Percentiles rank a stretch among this genome's conserved stretches.
phyloP scores from a whole-genome alignment of 2,888 invertebrate genomes.

The Colletes collaris region DNA sequence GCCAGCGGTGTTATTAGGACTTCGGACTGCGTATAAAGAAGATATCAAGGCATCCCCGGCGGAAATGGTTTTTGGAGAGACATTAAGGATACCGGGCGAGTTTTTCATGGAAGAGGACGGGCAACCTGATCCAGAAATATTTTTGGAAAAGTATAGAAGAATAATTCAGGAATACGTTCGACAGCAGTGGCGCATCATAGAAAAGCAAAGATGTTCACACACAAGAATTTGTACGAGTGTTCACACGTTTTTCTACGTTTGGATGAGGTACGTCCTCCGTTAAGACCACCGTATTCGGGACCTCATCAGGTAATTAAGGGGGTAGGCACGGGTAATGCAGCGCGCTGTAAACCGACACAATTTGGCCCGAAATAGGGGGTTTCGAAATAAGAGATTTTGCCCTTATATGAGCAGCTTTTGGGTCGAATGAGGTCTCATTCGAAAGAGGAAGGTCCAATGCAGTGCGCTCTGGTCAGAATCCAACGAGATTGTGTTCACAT shows the following conservation, averaged over 20 bases:
- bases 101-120: background rate
- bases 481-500: too few relatives aligned
- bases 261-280: background rate
- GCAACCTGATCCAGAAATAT: background rate
- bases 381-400: too few relatives aligned
- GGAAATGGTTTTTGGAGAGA: background rate
- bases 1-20: background rate
- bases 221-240: background rate
- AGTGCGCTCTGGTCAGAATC: too few relatives aligned
- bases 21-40: conserved; percentile 4
- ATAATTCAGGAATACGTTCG: background rate
- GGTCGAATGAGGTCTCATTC: too few relatives aligned
- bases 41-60: conserved; percentile 2
- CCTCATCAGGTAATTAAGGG: background rate
- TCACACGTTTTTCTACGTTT: background rate
- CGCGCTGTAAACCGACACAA: too few relatives aligned
- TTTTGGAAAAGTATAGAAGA: background rate
- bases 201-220: background rate
- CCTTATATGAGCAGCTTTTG: too few relatives aligned
- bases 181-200: background rate
- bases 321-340: too few relatives aligned
- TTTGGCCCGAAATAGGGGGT: too few relatives aligned
- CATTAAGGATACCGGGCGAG: background rate
- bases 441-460: too few relatives aligned
- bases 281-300: background rate